A percentile compares a stretch with the other conserved stretches of the same genome.
These are phyloP conservation scores for Drosophila malerkotliana DNA, from an alignment of 1,140 invertebrate species.

Conservation along the genomic window DNA sequence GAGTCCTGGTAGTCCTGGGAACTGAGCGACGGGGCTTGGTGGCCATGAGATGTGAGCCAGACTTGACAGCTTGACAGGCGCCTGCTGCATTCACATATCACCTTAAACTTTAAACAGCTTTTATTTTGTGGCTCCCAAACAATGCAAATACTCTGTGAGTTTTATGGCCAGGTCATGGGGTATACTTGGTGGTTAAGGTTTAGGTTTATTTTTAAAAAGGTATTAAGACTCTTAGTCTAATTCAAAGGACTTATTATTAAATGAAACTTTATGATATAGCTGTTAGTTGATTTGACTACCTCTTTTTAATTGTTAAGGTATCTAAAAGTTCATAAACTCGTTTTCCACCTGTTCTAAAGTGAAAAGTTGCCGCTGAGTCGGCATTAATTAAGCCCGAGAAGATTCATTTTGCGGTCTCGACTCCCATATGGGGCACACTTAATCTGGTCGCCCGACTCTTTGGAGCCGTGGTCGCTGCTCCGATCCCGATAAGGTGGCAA, in stretches of 20 bases:
- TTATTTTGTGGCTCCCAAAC: conserved; percentile 32
- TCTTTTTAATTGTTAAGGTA: neutral
- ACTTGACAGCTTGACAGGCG: conserved; percentile 74
- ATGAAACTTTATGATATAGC: no score
- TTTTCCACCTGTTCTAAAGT: conserved; percentile 6
- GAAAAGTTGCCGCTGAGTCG: conserved; percentile 35
- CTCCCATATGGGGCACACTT: conserved; percentile 18
- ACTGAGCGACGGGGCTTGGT: conserved; percentile 22
- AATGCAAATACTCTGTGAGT: neutral
- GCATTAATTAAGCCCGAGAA: conserved; percentile 70
- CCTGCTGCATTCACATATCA: conserved; percentile 23
- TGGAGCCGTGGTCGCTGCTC: conserved; percentile 56
- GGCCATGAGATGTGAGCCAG: conserved; percentile 39
- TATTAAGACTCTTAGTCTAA: no score
- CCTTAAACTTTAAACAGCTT: conserved; percentile 66
- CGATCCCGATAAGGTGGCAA: conserved; percentile 70
- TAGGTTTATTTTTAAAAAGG: neutral
- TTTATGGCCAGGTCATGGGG: neutral
- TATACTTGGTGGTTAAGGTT: neutral
- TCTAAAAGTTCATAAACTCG: neutral
- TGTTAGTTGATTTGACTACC: no score
- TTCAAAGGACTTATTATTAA: no score
- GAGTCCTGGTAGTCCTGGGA: neutral
- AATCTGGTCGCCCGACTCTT: conserved; percentile 9
- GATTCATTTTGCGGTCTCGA: conserved; percentile 50